Percentiles rank a stretch among this genome's conserved stretches.
Conservation (phyloP, 2,888 invertebrate genomes). For the Euzetes globulus region DNA sequence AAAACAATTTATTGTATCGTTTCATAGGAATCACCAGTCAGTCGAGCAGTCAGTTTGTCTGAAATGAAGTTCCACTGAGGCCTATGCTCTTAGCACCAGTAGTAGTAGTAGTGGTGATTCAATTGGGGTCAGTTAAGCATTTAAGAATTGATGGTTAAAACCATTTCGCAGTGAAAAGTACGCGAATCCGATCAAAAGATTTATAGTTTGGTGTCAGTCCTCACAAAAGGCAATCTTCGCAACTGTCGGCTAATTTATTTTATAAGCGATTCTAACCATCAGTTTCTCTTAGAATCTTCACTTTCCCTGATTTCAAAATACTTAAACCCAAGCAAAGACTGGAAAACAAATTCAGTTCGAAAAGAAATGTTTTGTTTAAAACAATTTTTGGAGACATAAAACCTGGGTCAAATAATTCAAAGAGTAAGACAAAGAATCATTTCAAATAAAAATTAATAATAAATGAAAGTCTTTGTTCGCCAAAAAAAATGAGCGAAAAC, state of each 20-base stretch:
- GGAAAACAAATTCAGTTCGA: too few species aligned
- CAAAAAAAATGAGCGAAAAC: too few species aligned
- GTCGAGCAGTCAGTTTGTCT: not conserved
- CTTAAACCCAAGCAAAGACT: too few species aligned
- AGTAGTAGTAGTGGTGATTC: not conserved
- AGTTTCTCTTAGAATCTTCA: too few species aligned
- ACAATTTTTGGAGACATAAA: too few species aligned
- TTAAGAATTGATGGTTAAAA: not conserved
- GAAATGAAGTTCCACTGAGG: not conserved
- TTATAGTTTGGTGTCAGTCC: not conserved
- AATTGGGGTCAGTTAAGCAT: not conserved
- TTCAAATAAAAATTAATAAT: too few species aligned
- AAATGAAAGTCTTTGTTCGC: too few species aligned
- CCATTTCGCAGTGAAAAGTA: not conserved
- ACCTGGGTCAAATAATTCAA: too few species aligned
- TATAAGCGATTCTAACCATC: not conserved
- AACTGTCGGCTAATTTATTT: not conserved
- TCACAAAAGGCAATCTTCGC: not conserved
- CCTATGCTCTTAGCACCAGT: not conserved
- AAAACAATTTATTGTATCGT: constrained; percentile 14
- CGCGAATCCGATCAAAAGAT: not conserved
- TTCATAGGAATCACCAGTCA: not conserved
- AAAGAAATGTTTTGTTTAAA: too few species aligned
- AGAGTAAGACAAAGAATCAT: too few species aligned
- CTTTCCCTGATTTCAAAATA: too few species aligned